Evolutionary conservation across 1,140 invertebrate species (phyloP).

Genomic region (Achroia grisella): DNA sequence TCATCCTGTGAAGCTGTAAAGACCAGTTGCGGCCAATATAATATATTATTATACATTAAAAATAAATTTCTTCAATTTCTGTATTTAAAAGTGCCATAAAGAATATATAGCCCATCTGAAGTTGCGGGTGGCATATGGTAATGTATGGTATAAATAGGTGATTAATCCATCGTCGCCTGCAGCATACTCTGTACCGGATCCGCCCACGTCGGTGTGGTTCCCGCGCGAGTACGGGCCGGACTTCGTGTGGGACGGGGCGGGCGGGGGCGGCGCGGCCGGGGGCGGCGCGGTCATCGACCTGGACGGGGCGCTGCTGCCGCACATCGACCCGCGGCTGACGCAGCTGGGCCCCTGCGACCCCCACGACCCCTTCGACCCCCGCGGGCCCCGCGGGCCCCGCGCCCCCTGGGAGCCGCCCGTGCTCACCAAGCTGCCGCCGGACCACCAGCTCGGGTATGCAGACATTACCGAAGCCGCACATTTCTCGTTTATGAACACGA

Average conservation of each 20-base stretch:
- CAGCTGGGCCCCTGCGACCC: background rate
- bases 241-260: constrained; percentile 20
- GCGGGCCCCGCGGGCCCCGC: too few relatives aligned
- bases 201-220: background rate
- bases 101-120: too few relatives aligned
- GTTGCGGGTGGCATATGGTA: too few relatives aligned
- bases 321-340: constrained; percentile 53
- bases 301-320: constrained; percentile 41
- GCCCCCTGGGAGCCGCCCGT: constrained; percentile 25
- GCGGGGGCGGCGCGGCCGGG: constrained; percentile 2
- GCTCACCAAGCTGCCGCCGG: constrained; percentile 44
- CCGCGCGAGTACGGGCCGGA: constrained; percentile 52
- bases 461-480: constrained; percentile 21
- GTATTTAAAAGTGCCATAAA: too few relatives aligned
- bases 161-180: too few relatives aligned
- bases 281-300: constrained; percentile 21
- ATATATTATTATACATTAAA: too few relatives aligned
- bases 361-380: background rate
- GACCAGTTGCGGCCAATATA: too few relatives aligned
- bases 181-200: background rate
- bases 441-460: constrained; percentile 36
- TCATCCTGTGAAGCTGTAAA: too few relatives aligned
- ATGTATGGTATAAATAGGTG: too few relatives aligned
- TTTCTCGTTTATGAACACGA: constrained; percentile 35
- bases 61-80: too few relatives aligned